Evolutionary conservation across 1,140 invertebrate species (phyloP).

Genomic region (Vanessa atalanta): DNA sequence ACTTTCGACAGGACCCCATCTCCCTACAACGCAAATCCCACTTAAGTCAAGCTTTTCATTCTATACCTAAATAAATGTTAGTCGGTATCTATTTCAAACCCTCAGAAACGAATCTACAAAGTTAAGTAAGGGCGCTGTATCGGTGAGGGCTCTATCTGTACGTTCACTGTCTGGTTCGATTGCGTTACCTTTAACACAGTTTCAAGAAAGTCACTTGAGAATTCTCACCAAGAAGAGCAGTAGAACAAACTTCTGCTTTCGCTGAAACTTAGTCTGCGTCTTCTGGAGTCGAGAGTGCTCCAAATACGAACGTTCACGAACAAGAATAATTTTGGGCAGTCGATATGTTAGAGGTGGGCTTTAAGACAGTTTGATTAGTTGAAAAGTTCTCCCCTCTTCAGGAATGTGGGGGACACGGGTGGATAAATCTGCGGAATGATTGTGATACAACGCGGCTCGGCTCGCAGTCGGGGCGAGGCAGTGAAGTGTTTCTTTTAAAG

Average conservation of each 20-base stretch:
- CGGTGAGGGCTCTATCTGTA: not conserved
- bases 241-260: slow-evolving; percentile 19
- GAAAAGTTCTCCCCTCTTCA: slow-evolving; percentile 50
- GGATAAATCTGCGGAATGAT: slow-evolving; percentile 35
- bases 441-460: slow-evolving; percentile 35
- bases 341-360: slow-evolving; percentile 58
- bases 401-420: slow-evolving; percentile 38
- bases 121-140: slow-evolving; percentile 3
- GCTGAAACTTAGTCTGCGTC: slow-evolving; percentile 23
- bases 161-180: slow-evolving; percentile 13
- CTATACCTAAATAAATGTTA: slow-evolving; percentile 39
- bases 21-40: slow-evolving; percentile 33
- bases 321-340: slow-evolving; percentile 59
- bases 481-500: slow-evolving; percentile 22
- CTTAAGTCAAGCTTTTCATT: slow-evolving; percentile 41
- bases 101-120: slow-evolving; percentile 23
- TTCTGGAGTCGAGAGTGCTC: not conserved
- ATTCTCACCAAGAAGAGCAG: slow-evolving; percentile 26
- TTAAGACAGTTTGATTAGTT: slow-evolving; percentile 74
- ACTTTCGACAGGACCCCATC: slow-evolving; percentile 23
- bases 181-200: slow-evolving; percentile 22
- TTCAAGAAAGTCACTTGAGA: slow-evolving; percentile 21
- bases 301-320: slow-evolving; percentile 21
- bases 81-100: slow-evolving; percentile 35
- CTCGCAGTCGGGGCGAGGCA: slow-evolving; percentile 7